Evolutionary conservation across 2,113 vertebrate genomes (phyloP).

Genomic region (Tenrec ecaudatus): DNA sequence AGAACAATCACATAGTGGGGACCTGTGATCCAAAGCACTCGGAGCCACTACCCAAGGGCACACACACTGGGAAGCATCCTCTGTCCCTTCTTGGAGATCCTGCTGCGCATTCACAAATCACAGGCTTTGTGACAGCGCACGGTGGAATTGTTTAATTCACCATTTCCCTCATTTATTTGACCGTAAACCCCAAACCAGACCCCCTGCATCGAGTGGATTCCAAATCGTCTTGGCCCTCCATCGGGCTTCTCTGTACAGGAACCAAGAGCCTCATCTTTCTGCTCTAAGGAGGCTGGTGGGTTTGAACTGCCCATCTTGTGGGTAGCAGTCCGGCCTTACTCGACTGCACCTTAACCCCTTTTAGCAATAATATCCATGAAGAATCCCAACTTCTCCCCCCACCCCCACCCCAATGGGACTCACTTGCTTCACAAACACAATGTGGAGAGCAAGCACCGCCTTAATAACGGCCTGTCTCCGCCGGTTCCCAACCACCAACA

Average conservation of each 20-base stretch:
- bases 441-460: background rate
- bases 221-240: no score
- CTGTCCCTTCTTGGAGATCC: background rate
- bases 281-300: no score
- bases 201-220: no score
- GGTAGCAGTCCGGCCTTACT: no score
- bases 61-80: conserved; percentile 25
- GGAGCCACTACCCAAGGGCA: background rate
- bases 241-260: no score
- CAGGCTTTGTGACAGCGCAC: background rate
- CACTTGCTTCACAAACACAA: conserved; percentile 29
- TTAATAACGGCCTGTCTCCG: background rate
- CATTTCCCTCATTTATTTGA: background rate
- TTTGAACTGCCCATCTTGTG: no score
- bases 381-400: background rate
- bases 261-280: no score
- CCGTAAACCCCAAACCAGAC: no score
- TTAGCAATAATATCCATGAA: background rate
- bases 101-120: background rate
- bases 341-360: background rate
- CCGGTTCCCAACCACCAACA: background rate
- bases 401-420: background rate
- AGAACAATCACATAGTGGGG: background rate
- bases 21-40: background rate
- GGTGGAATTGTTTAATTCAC: background rate